Conservation (phyloP, 2,888 invertebrate genomes). For the Pandemis heparana region DNA sequence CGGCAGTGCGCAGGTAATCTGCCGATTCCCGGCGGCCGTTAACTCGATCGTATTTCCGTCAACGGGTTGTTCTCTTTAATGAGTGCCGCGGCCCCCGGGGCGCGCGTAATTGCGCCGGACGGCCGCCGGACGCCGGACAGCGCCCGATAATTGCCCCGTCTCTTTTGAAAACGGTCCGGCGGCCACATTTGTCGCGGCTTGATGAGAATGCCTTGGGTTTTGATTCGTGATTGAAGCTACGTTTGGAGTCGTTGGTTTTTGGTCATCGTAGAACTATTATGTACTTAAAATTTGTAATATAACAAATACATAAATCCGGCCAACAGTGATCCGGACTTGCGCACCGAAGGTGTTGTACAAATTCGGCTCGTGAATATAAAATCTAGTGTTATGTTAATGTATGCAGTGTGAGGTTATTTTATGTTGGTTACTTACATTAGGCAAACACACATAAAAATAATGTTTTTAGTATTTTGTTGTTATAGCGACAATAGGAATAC, state of each 20-base stretch:
- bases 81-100: constrained; percentile 34
- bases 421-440: too few relatives aligned
- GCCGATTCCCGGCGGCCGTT: constrained; percentile 28
- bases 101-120: constrained; percentile 33
- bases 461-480: too few relatives aligned
- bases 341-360: too few relatives aligned
- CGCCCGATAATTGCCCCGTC: constrained; percentile 38
- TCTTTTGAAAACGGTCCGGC: constrained; percentile 28
- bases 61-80: constrained; percentile 41
- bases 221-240: constrained; percentile 20
- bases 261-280: too few relatives aligned
- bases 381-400: too few relatives aligned
- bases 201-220: constrained; percentile 22
- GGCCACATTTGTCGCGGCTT: constrained; percentile 10
- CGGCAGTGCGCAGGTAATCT: constrained; percentile 20
- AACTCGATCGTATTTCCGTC: constrained; percentile 39
- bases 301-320: too few relatives aligned
- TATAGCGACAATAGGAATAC: too few relatives aligned
- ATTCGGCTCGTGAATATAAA: too few relatives aligned
- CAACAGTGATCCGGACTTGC: too few relatives aligned
- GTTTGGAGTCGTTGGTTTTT: not conserved
- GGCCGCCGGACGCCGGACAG: constrained; percentile 31
- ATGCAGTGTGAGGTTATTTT: too few relatives aligned
- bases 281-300: too few relatives aligned
- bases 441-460: too few relatives aligned